These are phyloP conservation scores for Solea solea DNA, from an alignment of 2,113 vertebrate species.

Conservation along the genomic window DNA sequence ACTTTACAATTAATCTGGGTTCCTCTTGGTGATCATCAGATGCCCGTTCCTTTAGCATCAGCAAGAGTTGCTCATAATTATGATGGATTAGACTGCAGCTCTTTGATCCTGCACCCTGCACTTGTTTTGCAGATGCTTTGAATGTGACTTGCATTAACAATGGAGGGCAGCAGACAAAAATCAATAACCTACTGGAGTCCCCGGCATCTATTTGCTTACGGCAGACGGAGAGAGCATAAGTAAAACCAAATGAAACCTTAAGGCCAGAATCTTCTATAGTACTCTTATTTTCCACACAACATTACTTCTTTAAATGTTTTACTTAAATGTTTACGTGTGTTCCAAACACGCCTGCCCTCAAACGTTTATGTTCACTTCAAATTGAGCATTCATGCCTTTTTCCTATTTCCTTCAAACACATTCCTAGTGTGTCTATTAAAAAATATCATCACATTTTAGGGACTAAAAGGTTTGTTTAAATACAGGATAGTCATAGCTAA, in stretches of 20 bases:
- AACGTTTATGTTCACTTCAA: neutral
- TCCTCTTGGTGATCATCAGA: constrained; percentile 33
- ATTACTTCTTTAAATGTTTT: too few relatives aligned
- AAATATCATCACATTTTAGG: too few relatives aligned
- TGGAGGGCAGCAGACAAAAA: constrained; percentile 71
- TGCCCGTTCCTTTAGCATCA: constrained; percentile 72
- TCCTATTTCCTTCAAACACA: neutral
- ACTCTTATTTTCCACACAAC: constrained; percentile 5
- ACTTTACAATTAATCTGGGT: constrained; percentile 14
- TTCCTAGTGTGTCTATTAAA: too few relatives aligned
- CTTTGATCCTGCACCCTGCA: constrained; percentile 80
- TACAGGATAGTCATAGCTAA: too few relatives aligned
- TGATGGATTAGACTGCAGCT: constrained; percentile 90
- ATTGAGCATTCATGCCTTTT: neutral
- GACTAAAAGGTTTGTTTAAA: too few relatives aligned
- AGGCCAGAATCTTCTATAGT: neutral
- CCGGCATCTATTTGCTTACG: constrained; percentile 48
- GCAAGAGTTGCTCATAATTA: constrained; percentile 86
- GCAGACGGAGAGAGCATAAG: constrained; percentile 4
- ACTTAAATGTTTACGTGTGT: too few relatives aligned
- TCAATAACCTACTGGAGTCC: constrained; percentile 56
- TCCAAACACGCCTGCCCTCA: neutral
- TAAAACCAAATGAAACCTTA: constrained; percentile 8
- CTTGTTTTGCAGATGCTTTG: constrained; percentile 89
- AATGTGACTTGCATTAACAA: constrained; percentile 88